Percentiles rank a stretch among this genome's conserved stretches.
Conservation (phyloP, 2,113 vertebrate genomes). For the Limanda limanda region DNA sequence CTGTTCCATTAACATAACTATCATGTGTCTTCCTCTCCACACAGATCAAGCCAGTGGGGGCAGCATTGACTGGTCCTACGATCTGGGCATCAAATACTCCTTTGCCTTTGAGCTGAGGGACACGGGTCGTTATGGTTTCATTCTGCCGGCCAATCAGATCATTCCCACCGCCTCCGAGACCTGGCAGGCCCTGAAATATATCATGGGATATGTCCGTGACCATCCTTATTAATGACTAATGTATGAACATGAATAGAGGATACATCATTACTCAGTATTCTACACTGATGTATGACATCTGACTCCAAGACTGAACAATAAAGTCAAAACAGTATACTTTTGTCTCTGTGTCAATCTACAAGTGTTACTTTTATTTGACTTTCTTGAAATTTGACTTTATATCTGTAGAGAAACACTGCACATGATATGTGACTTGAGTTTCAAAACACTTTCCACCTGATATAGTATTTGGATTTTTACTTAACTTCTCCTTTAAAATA, state of each 20-base stretch:
- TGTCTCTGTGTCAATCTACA: background rate
- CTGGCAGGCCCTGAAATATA: constrained; percentile 86
- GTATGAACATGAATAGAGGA: background rate
- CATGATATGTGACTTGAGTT: too few relatives aligned
- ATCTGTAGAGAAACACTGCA: background rate
- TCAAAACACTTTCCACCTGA: too few relatives aligned
- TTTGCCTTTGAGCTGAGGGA: constrained; percentile 91
- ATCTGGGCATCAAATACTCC: constrained; percentile 87
- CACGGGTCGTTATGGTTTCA: constrained; percentile 87
- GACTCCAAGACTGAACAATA: constrained; percentile 31
- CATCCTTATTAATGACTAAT: constrained; percentile 81
- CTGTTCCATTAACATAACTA: background rate
- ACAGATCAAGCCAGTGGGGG: constrained; percentile 87
- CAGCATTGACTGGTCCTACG: constrained; percentile 88
- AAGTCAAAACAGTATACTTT: constrained; percentile 14
- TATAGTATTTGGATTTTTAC: too few relatives aligned
- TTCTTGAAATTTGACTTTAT: background rate
- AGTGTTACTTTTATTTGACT: background rate
- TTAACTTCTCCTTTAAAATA: background rate
- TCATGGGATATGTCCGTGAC: constrained; percentile 82
- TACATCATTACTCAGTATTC: background rate
- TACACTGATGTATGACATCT: too few relatives aligned
- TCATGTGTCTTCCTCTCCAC: background rate
- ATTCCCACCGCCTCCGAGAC: constrained; percentile 90
- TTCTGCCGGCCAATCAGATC: constrained; percentile 89